Base-by-base conservation (phyloP, 2,113 vertebrate species). In the Hyaena hyaena region DNA sequence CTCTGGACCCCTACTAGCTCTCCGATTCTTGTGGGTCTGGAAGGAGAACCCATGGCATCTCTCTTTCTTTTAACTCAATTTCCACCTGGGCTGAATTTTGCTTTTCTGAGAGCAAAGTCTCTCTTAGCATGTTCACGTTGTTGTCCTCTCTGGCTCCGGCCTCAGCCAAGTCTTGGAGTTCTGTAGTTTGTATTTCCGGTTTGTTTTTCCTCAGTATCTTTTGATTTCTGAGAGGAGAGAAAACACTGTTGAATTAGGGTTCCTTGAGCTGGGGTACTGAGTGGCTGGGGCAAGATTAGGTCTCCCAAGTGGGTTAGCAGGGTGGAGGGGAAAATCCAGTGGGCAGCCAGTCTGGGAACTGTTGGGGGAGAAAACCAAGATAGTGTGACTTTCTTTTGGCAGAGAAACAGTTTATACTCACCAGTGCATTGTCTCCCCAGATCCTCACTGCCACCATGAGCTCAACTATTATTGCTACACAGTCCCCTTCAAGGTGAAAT, bases 1-100 rank as follows among this genome's bases (percentile, higher is more conserved):
- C 43, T 71, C 65, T 50, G 85, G 26, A 2, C 7, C 6, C 74
- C 26, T 61, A 1, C 14, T 96, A 88, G 88, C 26, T 96, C 33
- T 93, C 63, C 0, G 68, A 17, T 91, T 93, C 95, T 45, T 65
- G 2, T 28, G 85, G 53, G 0, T 93, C n/a, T 16, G 95, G 50
- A 55, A 90, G 17, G 53, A 31, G 10, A 35, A 33, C 43, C 0
- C 2, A 0, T 0, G 77, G 0, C 2, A 98, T 61, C 0, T 98
- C 99, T 11, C 98, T 99, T 0, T 99, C 99, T 92, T 98, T 99
- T 99, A 99, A 99, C 4, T 99, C 99, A 0, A 99, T 94, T 68
- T 98, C 2, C 2, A 99, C 99, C 0, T 98, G 96, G 68, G 99
- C 99, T 0, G 96, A 12, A 35, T 79, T 96, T 50, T 97, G 93